Percentiles rank a stretch among this genome's conserved stretches.
These are phyloP conservation scores for Ctenomys sociabilis DNA, from an alignment of 2,113 vertebrate genomes.

Conservation along the genomic window DNA sequence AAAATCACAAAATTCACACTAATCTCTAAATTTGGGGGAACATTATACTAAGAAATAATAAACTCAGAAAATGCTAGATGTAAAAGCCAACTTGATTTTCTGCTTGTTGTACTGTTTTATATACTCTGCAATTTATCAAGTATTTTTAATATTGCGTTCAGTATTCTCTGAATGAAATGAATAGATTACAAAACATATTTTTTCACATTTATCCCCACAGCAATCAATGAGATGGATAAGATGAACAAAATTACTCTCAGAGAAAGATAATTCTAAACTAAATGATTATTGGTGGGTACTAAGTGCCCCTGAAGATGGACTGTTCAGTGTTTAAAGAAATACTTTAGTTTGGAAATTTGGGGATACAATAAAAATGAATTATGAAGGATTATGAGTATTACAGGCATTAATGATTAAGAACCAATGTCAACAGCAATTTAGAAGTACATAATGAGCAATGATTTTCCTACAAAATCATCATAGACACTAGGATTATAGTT, in stretches of 20 bases:
- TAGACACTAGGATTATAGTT: background rate
- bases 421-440: constrained; percentile 28
- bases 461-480: constrained; percentile 33
- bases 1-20: constrained; percentile 70
- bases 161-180: background rate
- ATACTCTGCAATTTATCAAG: constrained; percentile 40
- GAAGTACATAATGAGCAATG: background rate
- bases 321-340: background rate
- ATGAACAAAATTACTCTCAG: constrained; percentile 44
- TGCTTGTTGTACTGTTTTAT: constrained; percentile 11
- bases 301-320: background rate
- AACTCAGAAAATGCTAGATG: constrained; percentile 16
- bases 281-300: constrained; percentile 15
- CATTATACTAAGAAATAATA: background rate
- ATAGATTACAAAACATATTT: background rate
- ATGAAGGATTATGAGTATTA: background rate
- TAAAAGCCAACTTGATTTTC: constrained; percentile 41
- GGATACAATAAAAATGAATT: background rate
- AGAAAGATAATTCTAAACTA: constrained; percentile 49
- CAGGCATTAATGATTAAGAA: background rate
- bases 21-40: constrained; percentile 15
- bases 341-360: background rate
- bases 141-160: constrained; percentile 13
- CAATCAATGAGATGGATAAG: background rate
- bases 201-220: constrained; percentile 24